Conservation (phyloP, 35 echinoderm and acorn worm species). For the Amphiura filiformis region DNA sequence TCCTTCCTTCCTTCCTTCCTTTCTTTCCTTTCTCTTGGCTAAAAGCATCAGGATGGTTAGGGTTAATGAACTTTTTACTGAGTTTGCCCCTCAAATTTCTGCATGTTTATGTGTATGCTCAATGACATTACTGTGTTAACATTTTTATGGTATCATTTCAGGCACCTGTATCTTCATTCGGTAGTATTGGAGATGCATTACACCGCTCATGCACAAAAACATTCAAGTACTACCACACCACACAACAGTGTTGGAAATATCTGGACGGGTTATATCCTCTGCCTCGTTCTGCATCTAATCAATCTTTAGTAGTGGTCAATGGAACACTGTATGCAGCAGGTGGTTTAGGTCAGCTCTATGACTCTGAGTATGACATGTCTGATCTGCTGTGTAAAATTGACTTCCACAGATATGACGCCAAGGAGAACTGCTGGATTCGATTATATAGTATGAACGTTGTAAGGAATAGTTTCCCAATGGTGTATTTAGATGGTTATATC, state of each 20-base stretch:
- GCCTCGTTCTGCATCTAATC: neutral
- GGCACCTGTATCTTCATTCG: neutral
- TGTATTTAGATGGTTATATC: neutral
- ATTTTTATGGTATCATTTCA: neutral
- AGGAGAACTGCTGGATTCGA: neutral
- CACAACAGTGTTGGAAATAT: neutral
- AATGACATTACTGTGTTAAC: no score
- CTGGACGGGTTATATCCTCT: neutral
- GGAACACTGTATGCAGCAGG: neutral
- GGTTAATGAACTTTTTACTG: no score
- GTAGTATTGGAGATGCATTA: neutral
- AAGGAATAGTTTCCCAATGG: neutral
- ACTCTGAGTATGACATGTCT: no score
- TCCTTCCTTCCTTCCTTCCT: no score
- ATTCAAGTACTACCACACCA: neutral
- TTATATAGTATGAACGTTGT: neutral
- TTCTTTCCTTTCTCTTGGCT: no score
- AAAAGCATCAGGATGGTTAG: no score
- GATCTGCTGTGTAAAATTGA: no score
- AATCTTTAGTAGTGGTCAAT: neutral
- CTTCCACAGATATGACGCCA: neutral
- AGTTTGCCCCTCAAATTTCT: no score
- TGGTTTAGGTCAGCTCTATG: neutral
- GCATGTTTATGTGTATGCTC: no score
- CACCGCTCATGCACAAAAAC: neutral